Evolutionary conservation across 2,888 invertebrate genomes (phyloP).

Genomic region (Leucophora obtusa): DNA sequence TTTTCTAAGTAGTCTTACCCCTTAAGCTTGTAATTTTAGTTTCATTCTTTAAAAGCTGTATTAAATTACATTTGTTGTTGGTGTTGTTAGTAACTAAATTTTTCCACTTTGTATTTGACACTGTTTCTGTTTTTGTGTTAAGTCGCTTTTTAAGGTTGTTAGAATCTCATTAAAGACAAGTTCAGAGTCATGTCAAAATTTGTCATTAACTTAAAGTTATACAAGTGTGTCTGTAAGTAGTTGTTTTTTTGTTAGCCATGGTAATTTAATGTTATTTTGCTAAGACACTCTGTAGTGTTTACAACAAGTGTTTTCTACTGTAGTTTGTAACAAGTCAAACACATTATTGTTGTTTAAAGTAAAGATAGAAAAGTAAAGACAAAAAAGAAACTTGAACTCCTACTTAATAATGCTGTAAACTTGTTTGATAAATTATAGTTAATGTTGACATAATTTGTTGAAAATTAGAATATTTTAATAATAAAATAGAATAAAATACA

Average conservation of each 20-base stretch:
- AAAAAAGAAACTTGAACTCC: conserved; percentile 52
- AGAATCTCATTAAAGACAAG: conserved; percentile 56
- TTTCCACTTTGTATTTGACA: conserved; percentile 3
- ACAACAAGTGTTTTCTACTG: conserved; percentile 41
- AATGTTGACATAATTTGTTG: conserved; percentile 58
- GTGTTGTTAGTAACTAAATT: neutral
- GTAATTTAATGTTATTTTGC: conserved; percentile 27
- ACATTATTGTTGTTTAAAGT: conserved; percentile 1
- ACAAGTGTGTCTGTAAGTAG: conserved; percentile 18
- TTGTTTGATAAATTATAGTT: conserved; percentile 51
- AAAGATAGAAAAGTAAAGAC: conserved; percentile 2
- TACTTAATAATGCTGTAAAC: conserved; percentile 44
- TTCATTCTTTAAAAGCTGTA: neutral
- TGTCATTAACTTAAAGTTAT: conserved; percentile 34
- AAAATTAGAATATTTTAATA: conserved; percentile 39
- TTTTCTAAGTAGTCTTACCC: neutral
- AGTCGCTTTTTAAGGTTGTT: conserved; percentile 21
- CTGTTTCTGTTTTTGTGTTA: neutral
- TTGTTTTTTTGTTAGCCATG: neutral
- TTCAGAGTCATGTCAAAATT: conserved; percentile 61
- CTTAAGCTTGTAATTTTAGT: neutral
- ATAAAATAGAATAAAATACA: neutral
- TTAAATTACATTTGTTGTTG: neutral
- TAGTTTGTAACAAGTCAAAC: conserved; percentile 11
- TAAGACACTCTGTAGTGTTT: conserved; percentile 23